These are phyloP conservation scores for Dynastes maya DNA, from an alignment of 2,888 invertebrate species.

Conservation along the genomic window DNA sequence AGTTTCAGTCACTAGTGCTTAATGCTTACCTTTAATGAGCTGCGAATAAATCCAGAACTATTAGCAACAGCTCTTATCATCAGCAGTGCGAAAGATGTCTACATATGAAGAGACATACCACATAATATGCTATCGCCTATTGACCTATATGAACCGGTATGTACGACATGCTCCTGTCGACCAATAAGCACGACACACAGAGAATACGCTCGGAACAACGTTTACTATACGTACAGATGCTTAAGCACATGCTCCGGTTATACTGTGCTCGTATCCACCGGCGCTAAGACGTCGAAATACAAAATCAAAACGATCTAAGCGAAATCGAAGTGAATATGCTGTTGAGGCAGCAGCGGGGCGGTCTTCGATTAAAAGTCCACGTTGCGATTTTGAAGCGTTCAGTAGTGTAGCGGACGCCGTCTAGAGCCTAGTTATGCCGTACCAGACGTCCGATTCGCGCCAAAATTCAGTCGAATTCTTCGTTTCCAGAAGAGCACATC, in stretches of 20 bases:
- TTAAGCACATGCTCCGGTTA: not conserved
- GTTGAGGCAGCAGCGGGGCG: slow-evolving; percentile 24
- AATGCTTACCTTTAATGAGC: too few relatives aligned
- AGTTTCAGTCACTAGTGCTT: too few relatives aligned
- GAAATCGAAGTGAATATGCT: slow-evolving; percentile 6
- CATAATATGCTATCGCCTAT: slow-evolving; percentile 18
- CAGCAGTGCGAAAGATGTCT: not conserved
- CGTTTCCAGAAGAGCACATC: too few relatives aligned
- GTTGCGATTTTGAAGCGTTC: slow-evolving; percentile 14
- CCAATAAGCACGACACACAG: not conserved
- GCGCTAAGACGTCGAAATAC: slow-evolving; percentile 12
- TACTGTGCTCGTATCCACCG: not conserved
- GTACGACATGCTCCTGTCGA: not conserved
- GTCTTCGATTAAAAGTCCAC: slow-evolving; percentile 37
- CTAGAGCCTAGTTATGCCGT: slow-evolving; percentile 18
- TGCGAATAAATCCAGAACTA: too few relatives aligned
- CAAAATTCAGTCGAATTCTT: slow-evolving; percentile 17
- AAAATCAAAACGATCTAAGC: slow-evolving; percentile 13
- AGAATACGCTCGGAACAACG: not conserved
- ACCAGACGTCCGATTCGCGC: slow-evolving; percentile 8
- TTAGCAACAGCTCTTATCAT: too few relatives aligned
- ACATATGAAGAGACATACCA: not conserved
- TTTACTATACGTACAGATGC: not conserved
- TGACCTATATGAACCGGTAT: slow-evolving; percentile 18
- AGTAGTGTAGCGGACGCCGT: slow-evolving; percentile 35